phyloP scores from a whole-genome alignment of 2,888 invertebrate species.

The Hemistola chrysoprasaria region DNA sequence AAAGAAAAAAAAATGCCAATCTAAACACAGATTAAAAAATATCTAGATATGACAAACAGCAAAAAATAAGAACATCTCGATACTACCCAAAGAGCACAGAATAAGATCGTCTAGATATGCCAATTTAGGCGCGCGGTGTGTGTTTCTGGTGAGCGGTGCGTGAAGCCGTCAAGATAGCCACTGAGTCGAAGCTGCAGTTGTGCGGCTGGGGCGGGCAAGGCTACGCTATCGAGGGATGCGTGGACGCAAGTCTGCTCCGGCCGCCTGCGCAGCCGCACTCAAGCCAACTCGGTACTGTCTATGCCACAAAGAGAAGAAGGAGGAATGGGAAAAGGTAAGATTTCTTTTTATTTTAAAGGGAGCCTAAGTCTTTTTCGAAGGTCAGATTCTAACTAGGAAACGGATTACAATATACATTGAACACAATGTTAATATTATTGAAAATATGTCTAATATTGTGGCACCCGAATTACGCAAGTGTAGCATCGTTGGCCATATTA shows the following conservation, averaged over 20 bases:
- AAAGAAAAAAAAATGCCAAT: too few species aligned
- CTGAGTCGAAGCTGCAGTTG: slow-evolving; percentile 73
- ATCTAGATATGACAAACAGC: slow-evolving; percentile 9
- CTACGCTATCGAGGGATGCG: slow-evolving; percentile 86
- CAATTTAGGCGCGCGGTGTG: slow-evolving; percentile 3
- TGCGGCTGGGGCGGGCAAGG: slow-evolving; percentile 75
- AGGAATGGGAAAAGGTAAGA: slow-evolving; percentile 97
- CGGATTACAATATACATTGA: too few species aligned
- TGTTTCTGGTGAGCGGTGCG: slow-evolving; percentile 16
- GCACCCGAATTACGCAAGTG: too few species aligned
- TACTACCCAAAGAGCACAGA: too few species aligned
- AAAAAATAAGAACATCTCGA: too few species aligned
- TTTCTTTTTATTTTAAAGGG: slow-evolving; percentile 11
- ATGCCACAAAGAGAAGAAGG: slow-evolving; percentile 97
- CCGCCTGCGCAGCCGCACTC: slow-evolving; percentile 88
- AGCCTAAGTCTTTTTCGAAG: too few species aligned
- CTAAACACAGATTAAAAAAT: slow-evolving; percentile 1
- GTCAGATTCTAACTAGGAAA: too few species aligned
- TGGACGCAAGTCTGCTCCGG: slow-evolving; percentile 89
- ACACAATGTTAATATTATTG: too few species aligned
- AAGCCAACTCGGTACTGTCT: slow-evolving; percentile 97
- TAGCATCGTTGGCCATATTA: too few species aligned
- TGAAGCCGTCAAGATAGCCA: slow-evolving; percentile 73
- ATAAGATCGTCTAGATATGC: neutral
- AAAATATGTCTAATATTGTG: too few species aligned